phyloP scores from a whole-genome alignment of 1,140 invertebrate species.

The Trichomalopsis sarcophagae region DNA sequence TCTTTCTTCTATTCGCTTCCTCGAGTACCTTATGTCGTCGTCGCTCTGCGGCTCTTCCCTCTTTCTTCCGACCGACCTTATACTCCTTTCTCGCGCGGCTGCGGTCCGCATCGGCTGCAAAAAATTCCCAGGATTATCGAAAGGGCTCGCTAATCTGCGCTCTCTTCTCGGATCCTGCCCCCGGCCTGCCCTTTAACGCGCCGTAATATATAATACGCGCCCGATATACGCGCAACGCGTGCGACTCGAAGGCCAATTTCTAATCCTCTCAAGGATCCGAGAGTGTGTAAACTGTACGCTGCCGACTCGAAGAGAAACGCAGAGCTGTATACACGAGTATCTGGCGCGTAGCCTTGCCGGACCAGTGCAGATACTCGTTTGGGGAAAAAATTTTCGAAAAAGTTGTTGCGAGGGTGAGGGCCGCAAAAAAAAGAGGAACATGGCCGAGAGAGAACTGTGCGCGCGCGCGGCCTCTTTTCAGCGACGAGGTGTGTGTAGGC shows the following conservation, averaged over 20 bases:
- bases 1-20: slow-evolving; percentile 27
- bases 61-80: slow-evolving; percentile 6
- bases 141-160: slow-evolving; percentile 46
- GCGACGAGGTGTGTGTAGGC: not conserved
- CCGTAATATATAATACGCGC: slow-evolving; percentile 30
- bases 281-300: not conserved
- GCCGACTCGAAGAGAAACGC: slow-evolving; percentile 59
- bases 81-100: slow-evolving; percentile 8
- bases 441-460: not conserved
- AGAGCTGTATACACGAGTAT: not conserved
- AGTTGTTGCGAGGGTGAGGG: not conserved
- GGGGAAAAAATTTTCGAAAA: slow-evolving; percentile 48
- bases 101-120: slow-evolving; percentile 4
- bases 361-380: not conserved
- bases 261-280: slow-evolving; percentile 66
- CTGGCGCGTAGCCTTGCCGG: slow-evolving; percentile 31
- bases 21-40: slow-evolving; percentile 41
- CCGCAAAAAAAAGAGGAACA: slow-evolving; percentile 21
- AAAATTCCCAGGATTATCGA: slow-evolving; percentile 56
- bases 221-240: slow-evolving; percentile 24
- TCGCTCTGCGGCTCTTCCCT: not conserved
- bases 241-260: slow-evolving; percentile 68
- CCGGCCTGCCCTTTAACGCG: slow-evolving; percentile 25
- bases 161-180: not conserved
- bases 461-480: not conserved